A percentile compares a stretch with the other conserved stretches of the same genome.
Conservation (phyloP, 2,797 vertebrate species). For the Rallus crepitans region DNA sequence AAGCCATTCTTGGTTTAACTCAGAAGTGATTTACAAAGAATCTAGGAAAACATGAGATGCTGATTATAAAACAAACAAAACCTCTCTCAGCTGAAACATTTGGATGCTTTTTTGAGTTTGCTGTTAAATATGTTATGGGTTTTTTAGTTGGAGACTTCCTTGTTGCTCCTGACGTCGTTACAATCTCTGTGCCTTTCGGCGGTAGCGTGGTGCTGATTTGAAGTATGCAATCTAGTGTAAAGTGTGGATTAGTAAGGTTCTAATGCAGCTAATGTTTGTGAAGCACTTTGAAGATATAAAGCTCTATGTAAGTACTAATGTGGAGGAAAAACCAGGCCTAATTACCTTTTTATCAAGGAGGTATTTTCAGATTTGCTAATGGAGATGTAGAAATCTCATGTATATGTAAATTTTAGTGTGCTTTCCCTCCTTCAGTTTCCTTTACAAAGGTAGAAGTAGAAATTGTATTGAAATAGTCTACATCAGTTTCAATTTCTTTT, state of each 20-base stretch:
- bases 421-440: neutral
- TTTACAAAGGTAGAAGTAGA: neutral
- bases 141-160: neutral
- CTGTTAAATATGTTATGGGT: neutral
- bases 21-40: neutral
- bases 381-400: neutral
- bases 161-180: neutral
- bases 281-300: conserved; percentile 18
- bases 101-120: neutral
- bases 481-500: neutral
- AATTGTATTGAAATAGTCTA: neutral
- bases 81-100: neutral
- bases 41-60: neutral
- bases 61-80: neutral
- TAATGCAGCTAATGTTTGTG: conserved; percentile 1
- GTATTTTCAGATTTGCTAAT: conserved; percentile 15
- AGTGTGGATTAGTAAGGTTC: neutral
- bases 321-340: neutral
- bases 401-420: neutral
- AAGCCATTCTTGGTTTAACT: neutral
- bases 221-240: neutral
- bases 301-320: neutral
- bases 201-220: accelerated
- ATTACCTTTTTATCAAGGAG: conserved; percentile 3
- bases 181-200: neutral